These are phyloP conservation scores for Urocyon cinereoargenteus DNA, from an alignment of 2,797 vertebrate species.

Conservation along the genomic window DNA sequence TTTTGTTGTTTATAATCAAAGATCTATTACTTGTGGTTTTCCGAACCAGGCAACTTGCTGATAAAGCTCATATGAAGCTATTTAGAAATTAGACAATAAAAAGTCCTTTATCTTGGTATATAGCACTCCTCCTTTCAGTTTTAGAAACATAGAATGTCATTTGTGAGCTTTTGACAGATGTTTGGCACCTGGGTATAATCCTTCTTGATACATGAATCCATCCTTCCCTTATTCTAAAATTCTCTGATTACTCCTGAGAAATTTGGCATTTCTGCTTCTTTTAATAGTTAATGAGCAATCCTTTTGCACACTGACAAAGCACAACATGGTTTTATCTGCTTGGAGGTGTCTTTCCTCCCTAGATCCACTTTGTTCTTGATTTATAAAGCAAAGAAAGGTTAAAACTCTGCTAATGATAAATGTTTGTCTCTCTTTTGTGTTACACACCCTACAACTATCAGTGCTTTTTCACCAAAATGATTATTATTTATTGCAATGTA, in stretches of 20 bases:
- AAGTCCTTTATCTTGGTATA: background rate
- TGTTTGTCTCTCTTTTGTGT: background rate
- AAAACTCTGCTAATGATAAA: constrained; percentile 4
- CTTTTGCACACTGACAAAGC: background rate
- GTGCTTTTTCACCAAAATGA: background rate
- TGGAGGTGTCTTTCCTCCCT: background rate
- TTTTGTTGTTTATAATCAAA: background rate
- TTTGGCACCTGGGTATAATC: background rate
- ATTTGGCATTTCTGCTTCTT: background rate
- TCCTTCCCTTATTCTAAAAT: constrained; percentile 12
- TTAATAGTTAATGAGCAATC: background rate
- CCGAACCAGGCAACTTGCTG: background rate
- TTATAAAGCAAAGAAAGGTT: background rate
- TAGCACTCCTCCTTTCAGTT: background rate
- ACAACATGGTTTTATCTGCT: background rate
- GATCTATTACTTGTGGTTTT: background rate
- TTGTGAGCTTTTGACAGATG: background rate
- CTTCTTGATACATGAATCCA: background rate
- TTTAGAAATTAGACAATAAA: background rate
- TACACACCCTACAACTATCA: background rate
- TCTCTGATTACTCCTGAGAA: background rate
- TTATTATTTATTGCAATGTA: constrained; percentile 6
- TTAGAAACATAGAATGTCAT: background rate
- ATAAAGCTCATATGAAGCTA: background rate
- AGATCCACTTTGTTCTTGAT: background rate